Evolutionary conservation across 2,888 invertebrate species (phyloP).

Genomic region (Bugulina stolonifera): DNA sequence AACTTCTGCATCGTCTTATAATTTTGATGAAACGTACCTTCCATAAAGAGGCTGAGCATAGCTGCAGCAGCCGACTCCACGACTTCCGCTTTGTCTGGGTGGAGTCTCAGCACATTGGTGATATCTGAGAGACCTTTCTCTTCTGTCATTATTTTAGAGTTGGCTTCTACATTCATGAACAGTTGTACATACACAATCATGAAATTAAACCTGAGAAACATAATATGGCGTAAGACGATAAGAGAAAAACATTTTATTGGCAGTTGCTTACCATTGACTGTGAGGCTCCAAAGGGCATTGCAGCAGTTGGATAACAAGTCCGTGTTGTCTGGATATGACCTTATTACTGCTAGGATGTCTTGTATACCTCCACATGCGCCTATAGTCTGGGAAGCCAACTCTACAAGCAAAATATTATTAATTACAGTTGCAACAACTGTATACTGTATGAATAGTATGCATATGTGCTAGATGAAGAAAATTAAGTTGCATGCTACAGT

Average conservation of each 20-base stretch:
- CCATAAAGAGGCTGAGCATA: constrained; percentile 42
- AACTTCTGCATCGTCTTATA: too few relatives aligned
- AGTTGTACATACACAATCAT: background rate
- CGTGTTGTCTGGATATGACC: constrained; percentile 35
- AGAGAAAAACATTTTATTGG: background rate
- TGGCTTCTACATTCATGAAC: constrained; percentile 35
- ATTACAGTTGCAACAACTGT: too few relatives aligned
- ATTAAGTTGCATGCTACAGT: too few relatives aligned
- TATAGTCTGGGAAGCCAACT: constrained; percentile 36
- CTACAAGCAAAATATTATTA: constrained; percentile 31
- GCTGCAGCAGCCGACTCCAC: constrained; percentile 44
- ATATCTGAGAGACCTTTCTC: constrained; percentile 39
- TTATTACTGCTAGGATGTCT: constrained; percentile 38
- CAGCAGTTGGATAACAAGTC: constrained; percentile 39
- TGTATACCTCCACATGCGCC: constrained; percentile 42
- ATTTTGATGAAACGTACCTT: too few relatives aligned
- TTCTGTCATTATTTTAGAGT: constrained; percentile 39
- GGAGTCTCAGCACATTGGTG: constrained; percentile 37
- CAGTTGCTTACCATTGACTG: constrained; percentile 34
- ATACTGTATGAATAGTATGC: too few relatives aligned
- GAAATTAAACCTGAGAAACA: too few relatives aligned
- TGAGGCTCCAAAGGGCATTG: constrained; percentile 46
- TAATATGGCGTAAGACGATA: too few relatives aligned
- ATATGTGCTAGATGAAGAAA: too few relatives aligned
- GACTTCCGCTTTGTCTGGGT: constrained; percentile 37